These are phyloP conservation scores for Mycetomoellerius zeteki DNA, from an alignment of 1,140 invertebrate genomes.

Conservation along the genomic window DNA sequence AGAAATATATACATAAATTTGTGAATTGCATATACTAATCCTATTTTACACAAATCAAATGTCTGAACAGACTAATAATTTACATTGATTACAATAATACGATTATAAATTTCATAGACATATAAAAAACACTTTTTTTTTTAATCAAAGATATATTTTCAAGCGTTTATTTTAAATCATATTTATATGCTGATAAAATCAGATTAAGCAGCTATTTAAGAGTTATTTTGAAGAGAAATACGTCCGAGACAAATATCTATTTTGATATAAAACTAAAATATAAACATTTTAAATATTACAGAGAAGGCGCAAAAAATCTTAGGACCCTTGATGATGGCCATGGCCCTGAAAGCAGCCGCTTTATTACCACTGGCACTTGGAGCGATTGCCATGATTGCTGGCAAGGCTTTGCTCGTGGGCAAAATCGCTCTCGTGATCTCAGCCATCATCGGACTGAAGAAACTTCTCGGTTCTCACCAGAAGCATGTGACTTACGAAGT, in stretches of 20 bases:
- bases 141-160: background rate
- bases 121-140: background rate
- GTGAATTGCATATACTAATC: background rate
- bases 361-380: constrained; percentile 92
- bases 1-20: background rate
- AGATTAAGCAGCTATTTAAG: background rate
- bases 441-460: constrained; percentile 94
- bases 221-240: background rate
- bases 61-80: background rate
- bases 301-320: constrained; percentile 93
- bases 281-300: constrained; percentile 74
- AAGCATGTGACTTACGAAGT: constrained; percentile 95
- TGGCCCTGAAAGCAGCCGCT: constrained; percentile 93
- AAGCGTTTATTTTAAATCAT: background rate
- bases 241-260: background rate
- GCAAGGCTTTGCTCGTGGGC: constrained; percentile 93
- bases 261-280: background rate
- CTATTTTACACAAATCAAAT: background rate
- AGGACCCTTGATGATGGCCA: constrained; percentile 91
- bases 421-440: constrained; percentile 94
- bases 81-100: background rate
- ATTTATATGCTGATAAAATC: background rate
- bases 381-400: constrained; percentile 93
- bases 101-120: background rate
- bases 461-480: constrained; percentile 89